Evolutionary conservation across 2,797 vertebrate genomes (phyloP).

Genomic region (Rallus crepitans): DNA sequence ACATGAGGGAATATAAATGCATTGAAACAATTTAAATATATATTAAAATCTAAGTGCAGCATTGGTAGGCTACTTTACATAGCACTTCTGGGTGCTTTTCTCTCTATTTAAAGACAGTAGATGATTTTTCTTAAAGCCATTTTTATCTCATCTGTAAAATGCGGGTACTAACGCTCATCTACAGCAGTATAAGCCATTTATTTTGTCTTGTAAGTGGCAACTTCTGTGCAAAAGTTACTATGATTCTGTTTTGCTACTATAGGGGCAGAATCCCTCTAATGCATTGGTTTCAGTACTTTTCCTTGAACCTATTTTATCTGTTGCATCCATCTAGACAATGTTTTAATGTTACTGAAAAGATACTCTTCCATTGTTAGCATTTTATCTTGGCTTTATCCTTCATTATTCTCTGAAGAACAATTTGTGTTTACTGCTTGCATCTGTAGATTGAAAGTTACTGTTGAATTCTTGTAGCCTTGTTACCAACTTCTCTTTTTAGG

Average conservation of each 20-base stretch:
- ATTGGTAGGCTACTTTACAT: not conserved
- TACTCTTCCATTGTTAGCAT: not conserved
- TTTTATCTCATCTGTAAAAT: not conserved
- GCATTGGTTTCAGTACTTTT: not conserved
- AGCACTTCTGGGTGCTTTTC: not conserved
- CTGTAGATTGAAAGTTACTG: not conserved
- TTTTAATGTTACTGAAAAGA: not conserved
- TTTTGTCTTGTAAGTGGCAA: not conserved
- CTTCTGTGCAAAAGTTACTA: not conserved
- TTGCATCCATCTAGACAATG: not conserved
- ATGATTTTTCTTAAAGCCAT: not conserved
- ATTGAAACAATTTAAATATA: not conserved
- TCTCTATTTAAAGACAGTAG: not conserved
- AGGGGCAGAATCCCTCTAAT: not conserved
- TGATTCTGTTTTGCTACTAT: not conserved
- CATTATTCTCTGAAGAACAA: conserved; percentile 23
- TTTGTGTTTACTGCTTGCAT: not conserved
- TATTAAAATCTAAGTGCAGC: not conserved
- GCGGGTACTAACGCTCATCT: not conserved
- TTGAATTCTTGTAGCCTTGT: not conserved
- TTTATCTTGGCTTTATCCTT: conserved; percentile 27
- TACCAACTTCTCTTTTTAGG: not conserved
- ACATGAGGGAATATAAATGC: not conserved
- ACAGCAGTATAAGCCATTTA: not conserved
- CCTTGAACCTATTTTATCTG: not conserved